phyloP scores from a whole-genome alignment of 2,888 invertebrate species.

The Trachelus stipa region DNA sequence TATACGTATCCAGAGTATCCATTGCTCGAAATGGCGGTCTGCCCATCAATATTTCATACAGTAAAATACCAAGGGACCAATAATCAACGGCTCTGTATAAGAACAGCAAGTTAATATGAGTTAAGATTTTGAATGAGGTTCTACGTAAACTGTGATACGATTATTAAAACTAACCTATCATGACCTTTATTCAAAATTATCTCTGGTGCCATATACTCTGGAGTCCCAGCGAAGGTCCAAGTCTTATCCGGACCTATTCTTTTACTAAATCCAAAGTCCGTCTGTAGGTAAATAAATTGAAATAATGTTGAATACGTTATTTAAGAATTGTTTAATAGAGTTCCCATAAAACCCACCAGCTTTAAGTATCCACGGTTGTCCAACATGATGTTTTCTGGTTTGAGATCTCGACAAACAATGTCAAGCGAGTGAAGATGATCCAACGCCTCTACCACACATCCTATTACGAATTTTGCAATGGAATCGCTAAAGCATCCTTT shows the following conservation, averaged over 20 bases:
- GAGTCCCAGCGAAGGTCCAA: constrained; percentile 94
- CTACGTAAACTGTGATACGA: neutral
- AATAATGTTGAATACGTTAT: constrained; percentile 4
- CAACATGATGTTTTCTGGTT: constrained; percentile 93
- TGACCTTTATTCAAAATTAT: constrained; percentile 87
- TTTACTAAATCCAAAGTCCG: constrained; percentile 94
- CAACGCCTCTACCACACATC: constrained; percentile 91
- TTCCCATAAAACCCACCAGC: constrained; percentile 71
- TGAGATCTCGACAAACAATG: constrained; percentile 89
- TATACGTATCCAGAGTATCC: constrained; percentile 92
- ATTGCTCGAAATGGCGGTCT: constrained; percentile 89
- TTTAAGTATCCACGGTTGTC: constrained; percentile 87
- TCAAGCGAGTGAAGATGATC: constrained; percentile 86
- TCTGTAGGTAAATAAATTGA: constrained; percentile 65
- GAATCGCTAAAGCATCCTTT: constrained; percentile 82
- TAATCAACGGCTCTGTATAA: constrained; percentile 82
- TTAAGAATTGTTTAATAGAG: constrained; percentile 4
- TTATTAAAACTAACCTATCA: constrained; percentile 68
- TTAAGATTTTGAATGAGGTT: neutral
- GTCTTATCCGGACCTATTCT: constrained; percentile 83
- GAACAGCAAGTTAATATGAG: constrained; percentile 31
- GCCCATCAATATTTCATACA: constrained; percentile 86
- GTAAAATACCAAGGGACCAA: constrained; percentile 90
- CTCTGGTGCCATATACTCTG: constrained; percentile 90
- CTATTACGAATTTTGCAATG: constrained; percentile 85